These are phyloP conservation scores for Benitochromis conjunctus DNA, from an alignment of 2,113 vertebrate genomes.

Conservation along the genomic window DNA sequence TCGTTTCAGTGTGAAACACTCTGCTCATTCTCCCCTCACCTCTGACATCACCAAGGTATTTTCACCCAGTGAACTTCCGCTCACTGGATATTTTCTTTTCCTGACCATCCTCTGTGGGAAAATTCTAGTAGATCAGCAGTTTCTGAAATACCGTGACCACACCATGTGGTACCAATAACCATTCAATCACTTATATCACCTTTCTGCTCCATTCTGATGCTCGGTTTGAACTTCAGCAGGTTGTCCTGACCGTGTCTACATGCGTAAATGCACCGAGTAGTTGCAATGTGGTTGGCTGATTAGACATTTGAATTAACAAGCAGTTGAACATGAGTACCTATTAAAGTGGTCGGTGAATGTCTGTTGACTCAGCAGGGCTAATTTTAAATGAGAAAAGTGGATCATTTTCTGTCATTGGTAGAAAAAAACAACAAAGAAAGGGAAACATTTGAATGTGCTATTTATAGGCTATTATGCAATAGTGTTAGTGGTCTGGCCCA, in stretches of 20 bases:
- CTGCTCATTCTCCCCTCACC: neutral
- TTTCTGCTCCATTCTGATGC: neutral
- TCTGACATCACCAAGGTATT: neutral
- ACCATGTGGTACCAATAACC: neutral
- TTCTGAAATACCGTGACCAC: neutral
- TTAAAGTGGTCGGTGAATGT: neutral
- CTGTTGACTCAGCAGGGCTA: neutral
- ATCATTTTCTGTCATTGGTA: neutral
- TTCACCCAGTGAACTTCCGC: neutral
- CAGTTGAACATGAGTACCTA: neutral
- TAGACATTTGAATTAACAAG: neutral
- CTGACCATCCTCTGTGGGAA: neutral
- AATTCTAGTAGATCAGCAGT: neutral
- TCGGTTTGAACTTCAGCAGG: neutral
- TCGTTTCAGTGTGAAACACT: neutral
- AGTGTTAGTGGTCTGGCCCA: neutral
- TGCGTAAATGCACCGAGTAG: neutral
- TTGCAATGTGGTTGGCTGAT: neutral
- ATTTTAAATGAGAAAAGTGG: neutral
- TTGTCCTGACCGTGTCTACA: neutral
- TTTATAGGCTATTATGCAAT: neutral
- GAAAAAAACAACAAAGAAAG: neutral
- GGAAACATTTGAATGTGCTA: neutral
- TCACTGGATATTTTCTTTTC: neutral
- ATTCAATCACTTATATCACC: neutral